phyloP scores from a whole-genome alignment of 2,888 invertebrate genomes.

The Eudasyphora cyanicolor region DNA sequence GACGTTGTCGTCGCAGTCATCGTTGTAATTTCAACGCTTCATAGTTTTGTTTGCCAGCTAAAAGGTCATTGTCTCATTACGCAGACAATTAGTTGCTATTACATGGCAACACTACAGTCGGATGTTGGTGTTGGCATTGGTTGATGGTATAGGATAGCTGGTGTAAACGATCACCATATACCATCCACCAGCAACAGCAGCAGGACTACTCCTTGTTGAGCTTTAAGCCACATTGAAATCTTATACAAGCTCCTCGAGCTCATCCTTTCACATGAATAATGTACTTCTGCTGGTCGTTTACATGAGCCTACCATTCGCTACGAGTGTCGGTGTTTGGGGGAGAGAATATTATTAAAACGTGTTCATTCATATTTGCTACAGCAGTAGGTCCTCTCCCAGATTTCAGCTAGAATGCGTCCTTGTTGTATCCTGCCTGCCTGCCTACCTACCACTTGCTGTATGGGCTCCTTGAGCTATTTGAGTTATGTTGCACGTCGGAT shows the following conservation, averaged over 20 bases:
- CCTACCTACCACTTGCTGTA: too few relatives aligned
- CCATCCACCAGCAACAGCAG: constrained; percentile 21
- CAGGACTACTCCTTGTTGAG: neutral
- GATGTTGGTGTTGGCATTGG: neutral
- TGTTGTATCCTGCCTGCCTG: too few relatives aligned
- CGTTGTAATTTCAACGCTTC: constrained; percentile 22
- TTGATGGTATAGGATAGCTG: too few relatives aligned
- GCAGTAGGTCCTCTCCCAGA: neutral
- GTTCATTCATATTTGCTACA: constrained; percentile 54
- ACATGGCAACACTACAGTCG: constrained; percentile 52
- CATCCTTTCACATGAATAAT: neutral
- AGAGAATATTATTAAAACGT: constrained; percentile 53
- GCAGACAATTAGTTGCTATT: constrained; percentile 65
- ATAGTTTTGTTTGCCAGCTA: constrained; percentile 41
- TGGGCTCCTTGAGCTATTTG: constrained; percentile 26
- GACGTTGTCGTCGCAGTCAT: neutral
- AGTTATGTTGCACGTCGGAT: constrained; percentile 35
- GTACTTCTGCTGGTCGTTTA: neutral
- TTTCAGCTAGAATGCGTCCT: neutral
- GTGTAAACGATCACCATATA: neutral
- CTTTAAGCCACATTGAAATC: constrained; percentile 6
- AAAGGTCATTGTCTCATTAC: constrained; percentile 68
- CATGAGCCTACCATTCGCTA: constrained; percentile 6
- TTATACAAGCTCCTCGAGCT: neutral
- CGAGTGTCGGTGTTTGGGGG: constrained; percentile 13